phyloP scores from a whole-genome alignment of 2,888 invertebrate genomes.

The Cataglyphis cursor region DNA sequence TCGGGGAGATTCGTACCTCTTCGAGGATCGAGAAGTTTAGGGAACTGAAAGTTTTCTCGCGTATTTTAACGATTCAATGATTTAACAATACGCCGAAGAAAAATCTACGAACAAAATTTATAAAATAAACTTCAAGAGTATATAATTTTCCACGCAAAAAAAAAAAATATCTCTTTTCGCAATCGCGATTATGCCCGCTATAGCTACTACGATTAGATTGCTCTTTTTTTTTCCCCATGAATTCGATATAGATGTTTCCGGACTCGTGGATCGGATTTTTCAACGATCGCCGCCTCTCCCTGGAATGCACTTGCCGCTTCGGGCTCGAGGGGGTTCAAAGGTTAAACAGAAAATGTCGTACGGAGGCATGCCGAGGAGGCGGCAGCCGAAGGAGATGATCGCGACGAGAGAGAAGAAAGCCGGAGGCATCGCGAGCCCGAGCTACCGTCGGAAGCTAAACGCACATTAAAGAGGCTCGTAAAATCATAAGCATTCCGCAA shows the following conservation, averaged over 20 bases:
- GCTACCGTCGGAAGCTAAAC: slow-evolving; percentile 76
- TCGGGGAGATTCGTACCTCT: neutral
- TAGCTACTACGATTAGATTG: neutral
- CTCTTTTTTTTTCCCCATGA: neutral
- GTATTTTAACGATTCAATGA: neutral
- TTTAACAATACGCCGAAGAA: neutral
- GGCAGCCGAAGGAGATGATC: slow-evolving; percentile 5
- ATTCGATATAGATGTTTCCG: slow-evolving; percentile 54
- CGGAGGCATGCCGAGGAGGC: slow-evolving; percentile 69
- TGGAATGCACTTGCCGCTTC: slow-evolving; percentile 75
- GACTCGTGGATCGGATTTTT: slow-evolving; percentile 66
- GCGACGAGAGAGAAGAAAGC: slow-evolving; percentile 46
- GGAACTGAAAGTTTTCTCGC: neutral
- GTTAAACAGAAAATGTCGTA: slow-evolving; percentile 82
- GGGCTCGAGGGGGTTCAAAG: slow-evolving; percentile 77
- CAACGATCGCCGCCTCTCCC: slow-evolving; percentile 63
- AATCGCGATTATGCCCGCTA: neutral
- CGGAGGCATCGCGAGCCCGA: slow-evolving; percentile 70
- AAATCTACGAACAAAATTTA: neutral
- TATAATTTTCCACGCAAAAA: neutral
- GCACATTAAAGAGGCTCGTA: slow-evolving; percentile 83
- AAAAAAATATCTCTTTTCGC: neutral
- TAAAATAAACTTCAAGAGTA: neutral
- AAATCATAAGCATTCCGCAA: slow-evolving; percentile 83
- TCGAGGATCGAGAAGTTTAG: neutral